Evolutionary conservation across 2,113 vertebrate species (phyloP).

Genomic region (Larimichthys crocea): DNA sequence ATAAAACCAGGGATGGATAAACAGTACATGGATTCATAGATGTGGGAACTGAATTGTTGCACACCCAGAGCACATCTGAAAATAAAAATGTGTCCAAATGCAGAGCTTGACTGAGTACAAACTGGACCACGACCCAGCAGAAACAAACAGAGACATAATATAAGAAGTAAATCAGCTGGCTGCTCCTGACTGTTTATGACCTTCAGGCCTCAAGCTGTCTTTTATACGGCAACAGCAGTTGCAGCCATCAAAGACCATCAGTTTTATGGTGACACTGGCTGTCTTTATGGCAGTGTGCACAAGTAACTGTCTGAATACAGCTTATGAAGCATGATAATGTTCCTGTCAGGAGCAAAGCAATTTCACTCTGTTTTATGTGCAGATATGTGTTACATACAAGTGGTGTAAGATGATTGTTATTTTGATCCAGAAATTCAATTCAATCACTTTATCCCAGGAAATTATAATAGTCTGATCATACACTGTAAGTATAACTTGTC

Average conservation of each 20-base stretch:
- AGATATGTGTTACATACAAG: no score
- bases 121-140: not conserved
- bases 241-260: not conserved
- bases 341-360: not conserved
- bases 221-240: not conserved
- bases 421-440: no score
- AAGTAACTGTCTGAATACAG: not conserved
- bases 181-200: not conserved
- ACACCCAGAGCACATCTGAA: not conserved
- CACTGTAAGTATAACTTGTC: no score
- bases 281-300: slow-evolving; percentile 9
- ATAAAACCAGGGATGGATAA: not conserved
- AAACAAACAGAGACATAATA: slow-evolving; percentile 7
- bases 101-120: not conserved
- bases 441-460: no score
- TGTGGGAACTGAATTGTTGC: not conserved
- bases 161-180: slow-evolving; percentile 5
- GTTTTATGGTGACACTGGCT: slow-evolving; percentile 13
- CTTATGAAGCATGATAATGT: slow-evolving; percentile 35
- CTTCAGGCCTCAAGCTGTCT: slow-evolving; percentile 1
- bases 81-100: not conserved
- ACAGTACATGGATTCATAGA: not conserved
- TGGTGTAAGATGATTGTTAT: no score
- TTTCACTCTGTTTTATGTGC: no score
- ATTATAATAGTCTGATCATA: no score